phyloP scores from a whole-genome alignment of 2,888 invertebrate genomes.

The Aethes cnicana region DNA sequence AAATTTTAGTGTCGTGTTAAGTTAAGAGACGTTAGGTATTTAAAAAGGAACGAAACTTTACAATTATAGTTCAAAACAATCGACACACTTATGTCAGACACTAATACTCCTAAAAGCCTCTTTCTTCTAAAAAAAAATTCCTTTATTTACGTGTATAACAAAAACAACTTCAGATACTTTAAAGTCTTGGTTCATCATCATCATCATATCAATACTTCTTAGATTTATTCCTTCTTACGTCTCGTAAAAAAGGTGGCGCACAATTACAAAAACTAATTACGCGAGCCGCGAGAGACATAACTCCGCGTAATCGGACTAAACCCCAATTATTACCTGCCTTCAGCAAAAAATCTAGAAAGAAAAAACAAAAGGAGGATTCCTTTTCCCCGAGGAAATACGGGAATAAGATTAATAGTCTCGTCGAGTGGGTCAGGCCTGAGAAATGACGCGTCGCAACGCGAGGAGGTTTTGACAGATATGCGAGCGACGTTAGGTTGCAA shows the following conservation, averaged over 20 bases:
- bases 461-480: slow-evolving; percentile 37
- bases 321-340: slow-evolving; percentile 24
- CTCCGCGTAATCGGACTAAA: slow-evolving; percentile 4
- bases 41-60: no score
- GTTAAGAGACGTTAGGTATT: no score
- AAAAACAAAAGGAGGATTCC: slow-evolving; percentile 35
- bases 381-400: slow-evolving; percentile 56
- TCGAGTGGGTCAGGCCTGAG: slow-evolving; percentile 49
- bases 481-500: slow-evolving; percentile 27
- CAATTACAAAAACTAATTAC: slow-evolving; percentile 9
- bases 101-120: no score
- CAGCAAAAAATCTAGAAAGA: slow-evolving; percentile 33
- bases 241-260: neutral
- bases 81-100: no score
- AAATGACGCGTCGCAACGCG: slow-evolving; percentile 47
- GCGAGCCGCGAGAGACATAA: slow-evolving; percentile 36
- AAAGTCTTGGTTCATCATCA: neutral
- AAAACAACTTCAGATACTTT: no score
- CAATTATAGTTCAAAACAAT: no score
- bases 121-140: no score
- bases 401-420: slow-evolving; percentile 59
- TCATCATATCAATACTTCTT: no score
- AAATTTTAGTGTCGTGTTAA: no score
- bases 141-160: no score
- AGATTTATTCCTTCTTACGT: no score